These are phyloP conservation scores for Erebia ligea DNA, from an alignment of 2,888 invertebrate genomes.

Conservation along the genomic window DNA sequence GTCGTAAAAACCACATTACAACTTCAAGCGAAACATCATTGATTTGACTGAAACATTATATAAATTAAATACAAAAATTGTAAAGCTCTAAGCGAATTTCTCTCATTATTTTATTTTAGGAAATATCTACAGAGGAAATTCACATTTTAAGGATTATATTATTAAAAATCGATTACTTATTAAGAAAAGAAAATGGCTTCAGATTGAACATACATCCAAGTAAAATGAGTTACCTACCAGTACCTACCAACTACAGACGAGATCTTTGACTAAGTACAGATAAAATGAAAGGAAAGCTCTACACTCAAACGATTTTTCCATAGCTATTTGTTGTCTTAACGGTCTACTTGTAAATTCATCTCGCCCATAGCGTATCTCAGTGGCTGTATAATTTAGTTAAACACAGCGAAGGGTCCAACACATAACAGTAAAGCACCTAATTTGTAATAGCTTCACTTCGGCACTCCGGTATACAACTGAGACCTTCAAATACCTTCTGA, in stretches of 20 bases:
- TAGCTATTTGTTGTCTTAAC: neutral
- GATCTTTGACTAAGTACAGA: neutral
- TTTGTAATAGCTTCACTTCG: no score
- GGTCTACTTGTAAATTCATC: neutral
- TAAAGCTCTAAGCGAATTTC: no score
- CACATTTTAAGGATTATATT: neutral
- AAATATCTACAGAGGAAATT: neutral
- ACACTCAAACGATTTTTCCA: neutral
- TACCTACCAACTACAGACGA: neutral
- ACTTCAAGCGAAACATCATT: neutral
- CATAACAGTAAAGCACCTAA: no score
- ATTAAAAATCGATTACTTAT: neutral
- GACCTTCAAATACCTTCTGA: no score
- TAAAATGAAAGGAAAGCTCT: neutral
- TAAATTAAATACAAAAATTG: no score
- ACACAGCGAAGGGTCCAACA: no score
- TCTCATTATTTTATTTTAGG: neutral
- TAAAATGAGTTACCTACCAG: neutral
- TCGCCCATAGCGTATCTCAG: no score
- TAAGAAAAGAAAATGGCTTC: neutral
- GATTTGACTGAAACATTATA: no score
- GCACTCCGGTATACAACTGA: no score
- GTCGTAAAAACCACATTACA: conserved; percentile 2
- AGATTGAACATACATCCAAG: neutral
- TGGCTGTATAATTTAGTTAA: no score